phyloP scores from a whole-genome alignment of 2,888 invertebrate species.

The Chrysolina americana region DNA sequence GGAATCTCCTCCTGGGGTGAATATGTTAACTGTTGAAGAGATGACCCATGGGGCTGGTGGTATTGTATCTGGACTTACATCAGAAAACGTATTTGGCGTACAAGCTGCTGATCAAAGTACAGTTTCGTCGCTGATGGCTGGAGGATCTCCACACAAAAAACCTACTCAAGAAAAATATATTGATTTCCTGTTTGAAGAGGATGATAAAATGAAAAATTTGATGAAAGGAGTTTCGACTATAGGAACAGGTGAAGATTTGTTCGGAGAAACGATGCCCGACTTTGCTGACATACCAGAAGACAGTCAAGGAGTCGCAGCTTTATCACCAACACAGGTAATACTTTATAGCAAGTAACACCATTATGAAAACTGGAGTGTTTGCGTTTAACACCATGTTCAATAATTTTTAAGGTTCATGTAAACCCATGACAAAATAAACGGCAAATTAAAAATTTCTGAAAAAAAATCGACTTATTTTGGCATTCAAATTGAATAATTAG shows the following conservation, averaged over 20 bases:
- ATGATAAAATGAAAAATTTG: constrained; percentile 33
- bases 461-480: too few relatives aligned
- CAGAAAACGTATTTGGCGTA: constrained; percentile 17
- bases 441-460: too few relatives aligned
- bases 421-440: too few relatives aligned
- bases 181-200: constrained; percentile 36
- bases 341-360: too few relatives aligned
- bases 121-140: too few relatives aligned
- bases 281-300: background rate
- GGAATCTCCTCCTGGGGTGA: background rate
- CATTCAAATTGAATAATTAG: too few relatives aligned
- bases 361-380: too few relatives aligned
- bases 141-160: too few relatives aligned
- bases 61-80: background rate
- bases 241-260: constrained; percentile 21
- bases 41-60: background rate
- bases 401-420: too few relatives aligned
- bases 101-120: constrained; percentile 8
- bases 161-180: constrained; percentile 22
- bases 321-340: background rate
- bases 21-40: constrained; percentile 16
- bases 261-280: background rate
- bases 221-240: constrained; percentile 33
- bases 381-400: too few relatives aligned
- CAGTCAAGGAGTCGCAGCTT: too few relatives aligned